Percentiles rank a stretch among this genome's conserved stretches.
Evolutionary conservation across 2,797 vertebrate genomes (phyloP).

Genomic region (Spinibarbus caldwelli): DNA sequence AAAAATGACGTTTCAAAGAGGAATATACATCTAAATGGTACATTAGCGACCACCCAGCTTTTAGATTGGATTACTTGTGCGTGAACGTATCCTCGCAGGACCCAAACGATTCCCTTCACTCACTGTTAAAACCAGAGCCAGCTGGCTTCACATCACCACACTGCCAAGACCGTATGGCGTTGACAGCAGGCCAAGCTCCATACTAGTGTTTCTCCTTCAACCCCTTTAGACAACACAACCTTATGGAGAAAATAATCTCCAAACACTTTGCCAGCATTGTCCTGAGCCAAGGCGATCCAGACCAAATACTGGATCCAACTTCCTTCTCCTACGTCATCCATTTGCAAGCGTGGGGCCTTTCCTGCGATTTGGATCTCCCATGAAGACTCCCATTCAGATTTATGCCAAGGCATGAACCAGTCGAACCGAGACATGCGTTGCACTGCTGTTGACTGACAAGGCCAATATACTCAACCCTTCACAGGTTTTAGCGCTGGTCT

Average conservation of each 20-base stretch:
- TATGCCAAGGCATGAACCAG: conserved; percentile 68
- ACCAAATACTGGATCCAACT: conserved; percentile 26
- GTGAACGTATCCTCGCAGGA: conserved; percentile 22
- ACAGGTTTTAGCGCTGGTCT: too few species aligned
- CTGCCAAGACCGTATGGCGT: conserved; percentile 49
- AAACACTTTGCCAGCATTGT: conserved; percentile 48
- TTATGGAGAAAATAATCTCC: conserved; percentile 41
- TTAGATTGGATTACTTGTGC: conserved; percentile 41
- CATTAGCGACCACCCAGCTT: conserved; percentile 50
- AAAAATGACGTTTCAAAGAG: conserved; percentile 32
- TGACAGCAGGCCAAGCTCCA: conserved; percentile 50
- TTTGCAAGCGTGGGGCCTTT: conserved; percentile 59
- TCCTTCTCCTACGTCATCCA: conserved; percentile 26
- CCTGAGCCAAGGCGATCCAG: conserved; percentile 48
- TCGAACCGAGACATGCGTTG: conserved; percentile 55
- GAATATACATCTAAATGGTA: conserved; percentile 30
- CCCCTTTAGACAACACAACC: conserved; percentile 14
- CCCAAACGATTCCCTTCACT: conserved; percentile 26
- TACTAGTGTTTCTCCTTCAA: conserved; percentile 44
- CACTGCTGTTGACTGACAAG: too few species aligned
- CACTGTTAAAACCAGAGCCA: conserved; percentile 42
- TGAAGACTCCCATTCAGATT: conserved; percentile 65
- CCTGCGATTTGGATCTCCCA: conserved; percentile 60
- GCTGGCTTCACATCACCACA: conserved; percentile 50
- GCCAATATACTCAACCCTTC: too few species aligned